phyloP scores from a whole-genome alignment of 2,888 invertebrate species.

The Peribatodes rhomboidaria region DNA sequence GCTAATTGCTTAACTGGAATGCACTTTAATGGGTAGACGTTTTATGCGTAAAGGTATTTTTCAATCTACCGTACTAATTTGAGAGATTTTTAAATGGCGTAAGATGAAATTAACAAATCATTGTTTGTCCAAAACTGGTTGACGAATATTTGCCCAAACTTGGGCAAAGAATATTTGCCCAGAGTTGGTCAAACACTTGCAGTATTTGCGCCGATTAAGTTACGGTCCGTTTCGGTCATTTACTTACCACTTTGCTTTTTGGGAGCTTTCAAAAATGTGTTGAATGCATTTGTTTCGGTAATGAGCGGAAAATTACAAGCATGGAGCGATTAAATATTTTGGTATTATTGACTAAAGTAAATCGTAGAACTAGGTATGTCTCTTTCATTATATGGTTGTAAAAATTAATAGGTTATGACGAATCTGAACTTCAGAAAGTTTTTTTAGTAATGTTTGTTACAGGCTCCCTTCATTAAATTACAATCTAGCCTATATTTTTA shows the following conservation, averaged over 20 bases:
- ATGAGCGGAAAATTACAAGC: slow-evolving; percentile 13
- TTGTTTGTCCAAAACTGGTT: slow-evolving; percentile 9
- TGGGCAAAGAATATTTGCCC: slow-evolving; percentile 36
- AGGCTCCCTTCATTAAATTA: too few species aligned
- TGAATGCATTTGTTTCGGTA: slow-evolving; percentile 18
- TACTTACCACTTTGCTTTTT: slow-evolving; percentile 27
- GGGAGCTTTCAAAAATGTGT: slow-evolving; percentile 37
- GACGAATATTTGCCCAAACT: slow-evolving; percentile 32
- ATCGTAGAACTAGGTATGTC: background rate
- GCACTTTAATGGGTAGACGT: slow-evolving; percentile 8
- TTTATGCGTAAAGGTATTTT: background rate
- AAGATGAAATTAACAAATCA: slow-evolving; percentile 7
- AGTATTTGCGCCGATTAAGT: slow-evolving; percentile 55
- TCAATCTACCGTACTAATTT: background rate
- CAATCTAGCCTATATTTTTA: too few species aligned
- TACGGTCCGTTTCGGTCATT: slow-evolving; percentile 24
- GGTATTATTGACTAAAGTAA: too few species aligned
- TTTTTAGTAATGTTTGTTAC: too few species aligned
- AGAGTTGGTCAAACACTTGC: slow-evolving; percentile 48
- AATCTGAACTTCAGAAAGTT: too few species aligned
- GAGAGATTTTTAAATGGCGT: slow-evolving; percentile 1
- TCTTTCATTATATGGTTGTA: too few species aligned
- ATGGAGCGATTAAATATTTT: background rate
- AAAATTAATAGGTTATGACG: too few species aligned
- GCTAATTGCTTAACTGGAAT: slow-evolving; percentile 12